Evolutionary conservation across 35 echinoderm and acorn worm species (phyloP).

Genomic region (Anneissia japonica): DNA sequence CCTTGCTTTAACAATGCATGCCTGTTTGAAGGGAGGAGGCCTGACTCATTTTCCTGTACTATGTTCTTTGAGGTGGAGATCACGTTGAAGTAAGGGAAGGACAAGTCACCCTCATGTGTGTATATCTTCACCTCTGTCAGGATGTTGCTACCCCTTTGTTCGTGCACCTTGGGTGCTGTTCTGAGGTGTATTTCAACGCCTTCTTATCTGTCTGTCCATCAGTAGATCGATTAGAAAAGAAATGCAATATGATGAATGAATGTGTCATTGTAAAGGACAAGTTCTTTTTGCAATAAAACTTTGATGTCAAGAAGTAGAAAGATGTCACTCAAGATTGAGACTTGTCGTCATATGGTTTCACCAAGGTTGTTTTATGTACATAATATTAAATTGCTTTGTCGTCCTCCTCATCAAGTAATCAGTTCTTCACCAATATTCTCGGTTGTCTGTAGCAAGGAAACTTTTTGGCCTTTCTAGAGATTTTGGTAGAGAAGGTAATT

Average conservation of each 20-base stretch:
- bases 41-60: background rate
- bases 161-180: background rate
- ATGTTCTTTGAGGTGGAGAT: background rate
- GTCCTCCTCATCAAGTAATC: too few relatives aligned
- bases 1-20: background rate
- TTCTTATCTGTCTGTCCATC: background rate
- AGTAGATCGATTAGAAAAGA: background rate
- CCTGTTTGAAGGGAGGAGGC: background rate
- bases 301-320: background rate
- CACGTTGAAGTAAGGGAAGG: background rate
- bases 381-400: too few relatives aligned
- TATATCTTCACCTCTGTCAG: background rate
- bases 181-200: background rate
- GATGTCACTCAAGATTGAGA: too few relatives aligned
- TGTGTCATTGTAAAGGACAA: background rate
- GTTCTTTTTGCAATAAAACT: background rate
- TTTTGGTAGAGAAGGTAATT: too few relatives aligned
- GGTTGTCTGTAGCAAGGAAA: too few relatives aligned
- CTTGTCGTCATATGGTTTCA: too few relatives aligned
- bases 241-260: background rate
- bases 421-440: too few relatives aligned
- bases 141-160: background rate
- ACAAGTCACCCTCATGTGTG: background rate
- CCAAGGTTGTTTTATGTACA: too few relatives aligned
- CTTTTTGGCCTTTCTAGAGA: too few relatives aligned